phyloP scores from a whole-genome alignment of 2,797 vertebrate genomes.

The Cercopithecus mitis region DNA sequence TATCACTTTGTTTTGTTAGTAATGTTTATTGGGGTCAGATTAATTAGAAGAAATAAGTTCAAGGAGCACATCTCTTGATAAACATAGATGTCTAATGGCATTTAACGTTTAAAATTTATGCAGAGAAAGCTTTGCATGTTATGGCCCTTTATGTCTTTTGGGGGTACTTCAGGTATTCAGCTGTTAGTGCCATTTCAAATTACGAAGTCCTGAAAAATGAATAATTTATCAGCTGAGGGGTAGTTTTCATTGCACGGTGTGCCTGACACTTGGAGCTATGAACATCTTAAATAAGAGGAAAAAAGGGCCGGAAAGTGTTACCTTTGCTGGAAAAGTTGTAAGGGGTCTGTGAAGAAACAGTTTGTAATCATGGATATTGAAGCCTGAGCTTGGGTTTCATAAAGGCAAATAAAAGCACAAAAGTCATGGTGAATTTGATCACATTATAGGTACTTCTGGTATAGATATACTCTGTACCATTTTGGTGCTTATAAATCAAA shows the following conservation, averaged over 20 bases:
- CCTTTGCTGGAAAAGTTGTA: not conserved
- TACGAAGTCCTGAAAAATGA: conserved; percentile 60
- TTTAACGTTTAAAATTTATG: conserved; percentile 57
- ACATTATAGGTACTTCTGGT: not conserved
- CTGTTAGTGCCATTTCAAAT: conserved; percentile 46
- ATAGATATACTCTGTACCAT: not conserved
- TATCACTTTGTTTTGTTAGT: not conserved
- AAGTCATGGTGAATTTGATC: not conserved
- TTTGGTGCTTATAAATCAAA: not conserved
- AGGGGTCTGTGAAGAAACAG: not conserved
- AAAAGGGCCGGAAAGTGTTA: not conserved
- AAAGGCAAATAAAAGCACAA: conserved; percentile 1
- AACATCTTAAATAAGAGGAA: conserved; percentile 37
- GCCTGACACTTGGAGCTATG: conserved; percentile 54
- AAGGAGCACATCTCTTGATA: conserved; percentile 60
- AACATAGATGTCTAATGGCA: conserved; percentile 48
- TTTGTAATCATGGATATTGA: conserved; percentile 35
- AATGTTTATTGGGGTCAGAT: conserved; percentile 30
- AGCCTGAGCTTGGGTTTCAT: conserved; percentile 29
- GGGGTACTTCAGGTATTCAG: conserved; percentile 45
- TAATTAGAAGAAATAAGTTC: conserved; percentile 62
- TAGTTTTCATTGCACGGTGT: not conserved
- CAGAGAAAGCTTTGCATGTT: conserved; percentile 5
- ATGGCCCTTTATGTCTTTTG: conserved; percentile 46
- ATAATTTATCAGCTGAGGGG: conserved; percentile 73